Evolutionary conservation across 2,797 vertebrate genomes (phyloP).

Genomic region (Phrynocephalus forsythii): DNA sequence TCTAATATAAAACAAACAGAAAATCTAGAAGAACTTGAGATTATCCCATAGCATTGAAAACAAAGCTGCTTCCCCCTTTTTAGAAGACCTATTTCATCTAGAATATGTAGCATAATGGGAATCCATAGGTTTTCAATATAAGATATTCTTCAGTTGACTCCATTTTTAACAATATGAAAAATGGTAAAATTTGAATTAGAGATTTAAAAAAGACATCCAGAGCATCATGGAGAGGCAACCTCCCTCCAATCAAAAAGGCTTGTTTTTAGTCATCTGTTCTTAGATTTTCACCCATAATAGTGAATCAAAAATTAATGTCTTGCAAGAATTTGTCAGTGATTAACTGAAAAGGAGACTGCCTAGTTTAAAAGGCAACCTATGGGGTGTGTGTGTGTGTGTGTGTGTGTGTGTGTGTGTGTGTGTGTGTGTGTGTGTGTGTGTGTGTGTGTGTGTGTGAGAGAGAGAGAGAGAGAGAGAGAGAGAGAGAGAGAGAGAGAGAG

Average conservation of each 20-base stretch:
- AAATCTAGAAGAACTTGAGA: neutral
- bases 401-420: too few species aligned
- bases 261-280: too few species aligned
- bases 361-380: too few species aligned
- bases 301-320: too few species aligned
- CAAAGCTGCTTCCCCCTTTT: conserved; percentile 32
- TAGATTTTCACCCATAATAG: too few species aligned
- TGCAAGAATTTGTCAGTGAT: too few species aligned
- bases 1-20: conserved; percentile 15
- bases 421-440: too few species aligned
- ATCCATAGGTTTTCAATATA: conserved; percentile 30
- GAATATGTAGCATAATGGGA: neutral
- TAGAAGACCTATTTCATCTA: neutral
- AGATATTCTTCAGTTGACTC: conserved; percentile 21
- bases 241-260: neutral
- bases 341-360: too few species aligned
- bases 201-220: neutral
- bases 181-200: conserved; percentile 6
- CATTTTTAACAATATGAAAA: neutral
- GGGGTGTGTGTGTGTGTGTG: too few species aligned
- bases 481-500: too few species aligned
- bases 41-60: conserved; percentile 39
- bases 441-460: too few species aligned
- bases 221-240: neutral
- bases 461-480: too few species aligned